Evolutionary conservation across 2,113 vertebrate genomes (phyloP), one percentile per base, ranked within the genome.

Genomic region (Melanotaenia duboulayi): DNA sequence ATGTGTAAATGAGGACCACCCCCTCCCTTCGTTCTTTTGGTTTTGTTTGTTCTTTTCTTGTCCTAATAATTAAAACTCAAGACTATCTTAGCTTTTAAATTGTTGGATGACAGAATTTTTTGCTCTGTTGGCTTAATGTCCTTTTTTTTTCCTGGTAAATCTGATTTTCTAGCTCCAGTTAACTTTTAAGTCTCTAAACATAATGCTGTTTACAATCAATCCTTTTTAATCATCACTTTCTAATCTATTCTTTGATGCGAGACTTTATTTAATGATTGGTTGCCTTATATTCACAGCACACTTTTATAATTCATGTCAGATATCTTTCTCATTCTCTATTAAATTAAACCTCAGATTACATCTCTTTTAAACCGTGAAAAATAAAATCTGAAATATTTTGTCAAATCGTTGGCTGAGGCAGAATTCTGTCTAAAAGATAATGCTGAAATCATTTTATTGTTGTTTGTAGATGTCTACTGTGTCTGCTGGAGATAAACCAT

Each of bases 171-270:
- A 42, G 56, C 24, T 67, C n/a, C n/a, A 7, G 12, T 19, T 28
- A 28, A 28, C 35, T 60, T 40, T 17, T 63, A 1, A 37, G 28
- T 50, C 7, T 0, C 37, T 40, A 23, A 64, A 64, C 46, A 37
- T 6, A 14, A 4, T 37, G 46, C n/a, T 5, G 40, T 9, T 35
- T 35, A 6, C 16, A 16, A 42, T 42, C 12, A 14, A 42, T 14
- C 40, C 12, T 16, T 5, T 4, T 42, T 1, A 16, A 7, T 14
- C 35, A 17, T 68, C 55, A 12, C 23, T 25, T 20, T 62, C 46
- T 48, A 16, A 54, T 70, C 44, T 39, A 28, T 24, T 58, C 11
- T 65, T 48, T 63, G 12, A 72, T 39, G 73, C 3, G 2, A 69
- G 37, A 46, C 55, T 32, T 10, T 59, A 60, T 9, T 58, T 66